phyloP scores from a whole-genome alignment of 1,140 invertebrate genomes.

The Heliconius eleuchia region DNA sequence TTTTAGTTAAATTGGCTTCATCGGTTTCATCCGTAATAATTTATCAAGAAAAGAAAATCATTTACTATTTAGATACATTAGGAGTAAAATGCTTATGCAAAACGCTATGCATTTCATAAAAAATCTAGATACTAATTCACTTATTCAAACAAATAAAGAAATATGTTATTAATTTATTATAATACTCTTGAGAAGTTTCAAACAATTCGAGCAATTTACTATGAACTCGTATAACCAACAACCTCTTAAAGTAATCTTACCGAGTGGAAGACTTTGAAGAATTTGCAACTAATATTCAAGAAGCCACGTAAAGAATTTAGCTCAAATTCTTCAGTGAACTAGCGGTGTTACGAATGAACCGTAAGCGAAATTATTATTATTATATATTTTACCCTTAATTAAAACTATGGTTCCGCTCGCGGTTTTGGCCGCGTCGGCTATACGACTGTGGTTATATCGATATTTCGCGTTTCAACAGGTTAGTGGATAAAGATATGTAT shows the following conservation, averaged over 20 bases:
- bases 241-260: conserved; percentile 22
- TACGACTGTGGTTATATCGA: no score
- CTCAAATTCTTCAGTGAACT: conserved; percentile 27
- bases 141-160: not conserved
- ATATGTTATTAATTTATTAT: not conserved
- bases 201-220: conserved; percentile 6
- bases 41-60: no score
- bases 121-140: not conserved
- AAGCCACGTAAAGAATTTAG: conserved; percentile 25
- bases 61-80: no score
- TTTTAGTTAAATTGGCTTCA: no score
- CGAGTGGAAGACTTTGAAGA: conserved; percentile 22
- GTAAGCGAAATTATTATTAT: conserved; percentile 8
- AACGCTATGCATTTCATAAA: no score
- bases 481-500: no score
- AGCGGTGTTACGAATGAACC: conserved; percentile 19
- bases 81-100: no score
- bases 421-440: no score
- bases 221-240: conserved; percentile 13
- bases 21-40: no score
- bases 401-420: not conserved
- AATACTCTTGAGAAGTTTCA: not conserved
- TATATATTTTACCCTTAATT: conserved; percentile 2
- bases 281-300: conserved; percentile 24
- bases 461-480: no score